These are phyloP conservation scores for Mylabris phalerata DNA, from an alignment of 1,140 invertebrate species.

Conservation along the genomic window DNA sequence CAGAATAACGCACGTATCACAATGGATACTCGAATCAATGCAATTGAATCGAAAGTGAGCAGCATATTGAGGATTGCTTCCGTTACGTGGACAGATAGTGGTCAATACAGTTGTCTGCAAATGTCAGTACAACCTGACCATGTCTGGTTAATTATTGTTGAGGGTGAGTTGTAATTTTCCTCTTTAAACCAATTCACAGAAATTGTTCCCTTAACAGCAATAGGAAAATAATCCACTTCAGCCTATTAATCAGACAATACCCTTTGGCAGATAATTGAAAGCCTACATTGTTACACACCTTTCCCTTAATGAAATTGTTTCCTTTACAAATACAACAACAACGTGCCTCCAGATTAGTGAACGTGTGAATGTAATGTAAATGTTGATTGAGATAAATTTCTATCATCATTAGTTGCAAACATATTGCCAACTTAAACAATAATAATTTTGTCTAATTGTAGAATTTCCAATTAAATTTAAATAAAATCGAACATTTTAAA, in stretches of 20 bases:
- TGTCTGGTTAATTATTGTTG: slow-evolving; percentile 44
- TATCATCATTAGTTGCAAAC: not conserved
- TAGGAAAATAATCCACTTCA: too few species aligned
- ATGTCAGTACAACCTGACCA: slow-evolving; percentile 39
- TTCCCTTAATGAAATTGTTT: too few species aligned
- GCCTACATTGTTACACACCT: too few species aligned
- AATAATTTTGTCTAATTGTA: too few species aligned
- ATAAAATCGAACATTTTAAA: not conserved
- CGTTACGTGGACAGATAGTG: slow-evolving; percentile 41
- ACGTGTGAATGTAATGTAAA: too few species aligned
- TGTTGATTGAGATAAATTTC: not conserved
- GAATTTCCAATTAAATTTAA: too few species aligned
- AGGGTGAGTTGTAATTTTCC: slow-evolving; percentile 39
- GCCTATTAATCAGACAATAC: too few species aligned
- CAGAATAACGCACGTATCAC: slow-evolving; percentile 22
- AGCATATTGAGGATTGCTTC: slow-evolving; percentile 40
- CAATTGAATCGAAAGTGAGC: slow-evolving; percentile 27
- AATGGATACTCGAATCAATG: slow-evolving; percentile 38
- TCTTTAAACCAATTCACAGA: not conserved
- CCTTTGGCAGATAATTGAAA: too few species aligned
- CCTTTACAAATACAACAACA: too few species aligned
- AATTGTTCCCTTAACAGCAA: too few species aligned
- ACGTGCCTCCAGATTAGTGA: too few species aligned
- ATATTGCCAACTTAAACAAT: not conserved
- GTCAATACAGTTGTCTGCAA: slow-evolving; percentile 48